Evolutionary conservation across 1,140 invertebrate genomes (phyloP).

Genomic region (Brachionus calyciflorus): DNA sequence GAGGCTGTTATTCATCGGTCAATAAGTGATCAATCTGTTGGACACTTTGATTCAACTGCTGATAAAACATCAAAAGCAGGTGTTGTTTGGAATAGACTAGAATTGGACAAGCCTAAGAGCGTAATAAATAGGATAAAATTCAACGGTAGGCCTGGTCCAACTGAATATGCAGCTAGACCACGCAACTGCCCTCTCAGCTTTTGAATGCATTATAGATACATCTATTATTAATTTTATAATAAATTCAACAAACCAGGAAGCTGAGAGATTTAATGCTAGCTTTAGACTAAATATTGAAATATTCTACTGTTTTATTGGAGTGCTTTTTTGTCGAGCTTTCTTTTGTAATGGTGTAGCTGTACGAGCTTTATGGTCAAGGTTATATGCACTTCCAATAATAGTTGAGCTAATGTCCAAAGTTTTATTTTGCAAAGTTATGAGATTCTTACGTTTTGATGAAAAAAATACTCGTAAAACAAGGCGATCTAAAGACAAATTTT

Average conservation of each 20-base stretch:
- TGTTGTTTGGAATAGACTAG: background rate
- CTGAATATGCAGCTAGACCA: background rate
- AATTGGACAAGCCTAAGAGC: background rate
- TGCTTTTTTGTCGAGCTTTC: background rate
- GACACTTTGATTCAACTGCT: background rate
- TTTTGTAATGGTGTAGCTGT: background rate
- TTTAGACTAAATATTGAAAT: background rate
- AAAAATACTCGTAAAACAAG: background rate
- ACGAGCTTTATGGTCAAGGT: background rate
- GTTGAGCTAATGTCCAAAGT: conserved; percentile 18
- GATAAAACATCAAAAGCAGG: background rate
- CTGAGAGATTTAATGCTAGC: background rate
- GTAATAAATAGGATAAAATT: background rate
- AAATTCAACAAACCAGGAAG: background rate
- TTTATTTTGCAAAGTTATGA: conserved; percentile 27
- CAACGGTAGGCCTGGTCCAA: background rate
- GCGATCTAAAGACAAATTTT: conserved; percentile 46
- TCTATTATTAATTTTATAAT: background rate
- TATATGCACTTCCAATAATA: conserved; percentile 5
- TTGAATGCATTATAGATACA: background rate
- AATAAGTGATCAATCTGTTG: background rate
- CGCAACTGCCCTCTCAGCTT: background rate
- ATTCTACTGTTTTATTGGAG: background rate
- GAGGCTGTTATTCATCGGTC: too few relatives aligned
- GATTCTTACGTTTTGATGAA: conserved; percentile 46